These are phyloP conservation scores for Mythimna loreyi DNA, from an alignment of 2,888 invertebrate genomes.

Conservation along the genomic window DNA sequence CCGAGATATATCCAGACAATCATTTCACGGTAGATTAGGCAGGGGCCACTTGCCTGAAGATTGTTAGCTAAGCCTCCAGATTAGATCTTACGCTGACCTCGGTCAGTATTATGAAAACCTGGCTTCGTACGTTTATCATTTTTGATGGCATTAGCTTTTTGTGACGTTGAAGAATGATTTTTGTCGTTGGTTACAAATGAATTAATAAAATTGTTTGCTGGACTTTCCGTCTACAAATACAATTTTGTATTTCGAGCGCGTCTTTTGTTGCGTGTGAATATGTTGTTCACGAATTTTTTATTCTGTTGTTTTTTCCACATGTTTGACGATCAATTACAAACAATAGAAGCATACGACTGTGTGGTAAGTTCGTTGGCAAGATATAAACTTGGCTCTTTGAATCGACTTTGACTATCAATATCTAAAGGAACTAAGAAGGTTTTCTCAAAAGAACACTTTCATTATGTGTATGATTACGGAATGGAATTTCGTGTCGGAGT, in stretches of 20 bases:
- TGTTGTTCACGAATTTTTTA: neutral
- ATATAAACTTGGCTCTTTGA: too few species aligned
- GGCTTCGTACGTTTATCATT: slow-evolving; percentile 33
- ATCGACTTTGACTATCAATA: too few species aligned
- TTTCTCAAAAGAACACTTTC: too few species aligned
- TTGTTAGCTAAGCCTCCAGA: slow-evolving; percentile 53
- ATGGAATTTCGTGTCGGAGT: too few species aligned
- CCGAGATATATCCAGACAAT: slow-evolving; percentile 56
- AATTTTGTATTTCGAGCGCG: neutral
- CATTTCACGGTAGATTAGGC: slow-evolving; percentile 64
- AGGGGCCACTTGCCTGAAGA: slow-evolving; percentile 52
- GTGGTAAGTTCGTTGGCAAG: too few species aligned
- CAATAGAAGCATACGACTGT: too few species aligned
- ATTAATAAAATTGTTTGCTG: neutral
- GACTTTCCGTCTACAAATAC: neutral
- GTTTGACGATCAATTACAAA: too few species aligned
- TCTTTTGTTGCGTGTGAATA: neutral
- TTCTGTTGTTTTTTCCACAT: too few species aligned
- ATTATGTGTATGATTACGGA: too few species aligned
- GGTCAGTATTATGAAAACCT: slow-evolving; percentile 36
- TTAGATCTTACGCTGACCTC: slow-evolving; percentile 27
- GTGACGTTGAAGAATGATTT: neutral
- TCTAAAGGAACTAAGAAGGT: too few species aligned
- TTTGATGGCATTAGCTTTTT: slow-evolving; percentile 4
- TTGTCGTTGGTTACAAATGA: too few species aligned